Evolutionary conservation across 2,113 vertebrate genomes (phyloP).

Genomic region (Catharus fuscescens): DNA sequence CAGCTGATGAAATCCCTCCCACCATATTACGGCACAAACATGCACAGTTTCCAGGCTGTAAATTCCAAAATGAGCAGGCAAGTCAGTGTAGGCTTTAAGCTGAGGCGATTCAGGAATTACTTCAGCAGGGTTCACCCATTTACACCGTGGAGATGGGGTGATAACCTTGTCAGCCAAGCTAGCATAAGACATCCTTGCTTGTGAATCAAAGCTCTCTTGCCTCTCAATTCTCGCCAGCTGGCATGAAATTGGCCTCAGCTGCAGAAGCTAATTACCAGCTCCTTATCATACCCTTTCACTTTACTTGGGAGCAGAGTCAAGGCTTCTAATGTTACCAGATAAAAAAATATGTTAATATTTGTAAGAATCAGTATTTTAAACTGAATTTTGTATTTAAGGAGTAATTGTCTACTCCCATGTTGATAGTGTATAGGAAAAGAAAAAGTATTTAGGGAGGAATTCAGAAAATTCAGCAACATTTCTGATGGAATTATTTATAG

Average conservation of each 20-base stretch:
- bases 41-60: not conserved
- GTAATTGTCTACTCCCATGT: not conserved
- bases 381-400: not conserved
- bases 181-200: not conserved
- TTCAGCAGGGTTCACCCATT: not conserved
- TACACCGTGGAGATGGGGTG: not conserved
- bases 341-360: not conserved
- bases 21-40: not conserved
- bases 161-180: not conserved
- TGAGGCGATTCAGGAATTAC: not conserved
- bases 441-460: not conserved
- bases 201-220: not conserved
- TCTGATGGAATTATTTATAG: not conserved
- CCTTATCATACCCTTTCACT: constrained; percentile 8
- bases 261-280: constrained; percentile 40
- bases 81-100: not conserved
- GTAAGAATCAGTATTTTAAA: not conserved
- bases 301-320: not conserved
- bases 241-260: constrained; percentile 47
- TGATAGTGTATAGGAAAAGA: not conserved
- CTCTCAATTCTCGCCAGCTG: constrained; percentile 26
- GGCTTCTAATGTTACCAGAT: not conserved
- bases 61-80: not conserved
- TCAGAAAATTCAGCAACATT: not conserved
- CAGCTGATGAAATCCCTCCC: not conserved